Conservation (phyloP, 2,113 vertebrate genomes). For the Actenoides hombroni region DNA sequence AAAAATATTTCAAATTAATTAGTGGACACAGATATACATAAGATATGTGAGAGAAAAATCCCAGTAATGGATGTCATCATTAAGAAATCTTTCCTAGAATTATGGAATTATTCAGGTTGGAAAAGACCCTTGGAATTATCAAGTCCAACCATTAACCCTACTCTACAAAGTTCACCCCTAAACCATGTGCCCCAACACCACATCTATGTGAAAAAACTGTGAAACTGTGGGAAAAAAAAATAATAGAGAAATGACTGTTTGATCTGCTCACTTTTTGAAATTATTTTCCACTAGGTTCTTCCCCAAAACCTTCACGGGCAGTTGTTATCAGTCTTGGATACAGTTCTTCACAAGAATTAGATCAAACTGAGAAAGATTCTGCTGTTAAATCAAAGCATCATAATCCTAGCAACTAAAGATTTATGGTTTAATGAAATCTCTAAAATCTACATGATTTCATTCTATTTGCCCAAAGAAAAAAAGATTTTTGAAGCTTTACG, state of each 20-base stretch:
- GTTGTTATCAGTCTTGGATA: background rate
- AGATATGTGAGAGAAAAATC: background rate
- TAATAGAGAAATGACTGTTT: background rate
- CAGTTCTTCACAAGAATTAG: background rate
- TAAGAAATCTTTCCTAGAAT: background rate
- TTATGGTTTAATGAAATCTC: background rate
- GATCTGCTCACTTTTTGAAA: background rate
- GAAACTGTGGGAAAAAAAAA: too few relatives aligned
- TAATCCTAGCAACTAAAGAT: background rate
- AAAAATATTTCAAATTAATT: background rate
- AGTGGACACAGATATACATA: background rate
- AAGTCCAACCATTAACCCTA: too few relatives aligned
- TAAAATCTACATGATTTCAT: background rate
- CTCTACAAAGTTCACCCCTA: too few relatives aligned
- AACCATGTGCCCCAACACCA: too few relatives aligned
- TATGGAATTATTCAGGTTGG: too few relatives aligned
- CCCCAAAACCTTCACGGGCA: background rate
- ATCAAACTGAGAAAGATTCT: background rate
- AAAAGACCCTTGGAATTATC: too few relatives aligned
- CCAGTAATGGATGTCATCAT: background rate
- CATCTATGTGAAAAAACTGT: too few relatives aligned
- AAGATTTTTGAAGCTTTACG: background rate
- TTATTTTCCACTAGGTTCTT: background rate
- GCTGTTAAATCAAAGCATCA: background rate
- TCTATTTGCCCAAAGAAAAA: background rate